Base-by-base conservation (phyloP, 2,888 invertebrate species). In the Lapara coniferarum region DNA sequence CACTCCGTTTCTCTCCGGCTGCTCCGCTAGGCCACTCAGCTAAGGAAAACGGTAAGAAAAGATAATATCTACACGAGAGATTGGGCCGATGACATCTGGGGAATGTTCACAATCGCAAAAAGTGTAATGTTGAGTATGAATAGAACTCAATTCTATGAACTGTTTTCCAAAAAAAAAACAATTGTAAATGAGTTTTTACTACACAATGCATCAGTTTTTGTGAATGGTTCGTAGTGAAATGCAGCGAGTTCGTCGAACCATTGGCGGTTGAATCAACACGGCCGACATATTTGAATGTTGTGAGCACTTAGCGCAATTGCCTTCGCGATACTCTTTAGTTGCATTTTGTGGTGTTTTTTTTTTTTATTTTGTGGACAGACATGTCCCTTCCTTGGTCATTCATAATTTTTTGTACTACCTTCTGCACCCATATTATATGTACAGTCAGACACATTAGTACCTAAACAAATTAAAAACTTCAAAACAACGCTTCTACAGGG, bases 251-350 rank as follows among this genome's bases (percentile, higher is more conserved):
- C 78, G 75, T 73, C 71, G 83, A 78, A 79, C 84, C 77, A 79
- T 85, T 85, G 88, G 87, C 85, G 85, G 83, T 81, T 81, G 81
- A 75, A 80, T 76, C 85, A 85, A 83, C 77, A 86, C 83, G 85
- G 86, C 82, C 75, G 80, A 71, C 74, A 73, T 78, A 86, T 88
- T 25, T 25, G 89, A 84, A 89, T 88, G 85, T 81, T 83, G 76
- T 88, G 86, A 85, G 85, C 86, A 88, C 89, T 89, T 81, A 86
- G 79, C 85, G 81, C 81, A 86, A 91, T 89, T 87, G 87, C 87
- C 82, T 83, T 19, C 16, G 44, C 49, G 63, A 63, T 46, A 30
- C 10, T 53, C 44, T 66, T 53, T 7, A 30, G 10, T 30, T 25
- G 10, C n/a, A 37, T 19, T 10, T 16, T 13, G n/a, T 66, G 10